Percentiles rank a stretch among this genome's conserved stretches.
Evolutionary conservation across 2,888 invertebrate genomes (phyloP).

Genomic region (Brachyptera risi): DNA sequence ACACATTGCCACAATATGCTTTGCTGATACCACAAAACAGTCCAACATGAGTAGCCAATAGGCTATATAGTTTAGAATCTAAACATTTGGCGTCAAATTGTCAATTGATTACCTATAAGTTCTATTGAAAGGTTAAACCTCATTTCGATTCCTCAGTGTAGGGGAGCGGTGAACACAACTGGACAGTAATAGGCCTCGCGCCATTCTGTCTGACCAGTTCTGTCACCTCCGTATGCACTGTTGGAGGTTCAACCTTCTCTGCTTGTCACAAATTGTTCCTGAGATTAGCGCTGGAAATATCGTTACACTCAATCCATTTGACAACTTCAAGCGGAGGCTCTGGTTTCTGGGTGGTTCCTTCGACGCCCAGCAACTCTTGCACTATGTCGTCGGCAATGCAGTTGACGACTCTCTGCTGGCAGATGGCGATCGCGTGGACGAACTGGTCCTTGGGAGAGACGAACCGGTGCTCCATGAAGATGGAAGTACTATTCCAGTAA

Average conservation of each 20-base stretch:
- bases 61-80: too few species aligned
- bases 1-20: too few species aligned
- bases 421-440: constrained; percentile 51
- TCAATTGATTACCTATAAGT: too few species aligned
- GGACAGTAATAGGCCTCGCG: too few species aligned
- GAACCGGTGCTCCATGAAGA: constrained; percentile 82
- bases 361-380: constrained; percentile 25
- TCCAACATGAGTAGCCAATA: too few species aligned
- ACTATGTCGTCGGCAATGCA: constrained; percentile 45
- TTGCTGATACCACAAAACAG: too few species aligned
- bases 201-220: not conserved
- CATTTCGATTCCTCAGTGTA: too few species aligned
- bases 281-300: constrained; percentile 63
- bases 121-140: too few species aligned
- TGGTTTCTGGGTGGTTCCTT: constrained; percentile 47
- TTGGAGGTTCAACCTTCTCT: constrained; percentile 34
- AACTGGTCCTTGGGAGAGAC: constrained; percentile 66
- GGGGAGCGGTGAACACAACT: too few species aligned
- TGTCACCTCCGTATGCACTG: constrained; percentile 7
- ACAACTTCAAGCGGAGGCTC: constrained; percentile 60
- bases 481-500: constrained; percentile 78
- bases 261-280: constrained; percentile 43
- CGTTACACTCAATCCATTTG: constrained; percentile 67
- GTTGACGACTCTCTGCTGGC: constrained; percentile 45
- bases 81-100: too few species aligned